Evolutionary conservation across 2,797 vertebrate genomes (phyloP).

Genomic region (Cyprinella venusta): DNA sequence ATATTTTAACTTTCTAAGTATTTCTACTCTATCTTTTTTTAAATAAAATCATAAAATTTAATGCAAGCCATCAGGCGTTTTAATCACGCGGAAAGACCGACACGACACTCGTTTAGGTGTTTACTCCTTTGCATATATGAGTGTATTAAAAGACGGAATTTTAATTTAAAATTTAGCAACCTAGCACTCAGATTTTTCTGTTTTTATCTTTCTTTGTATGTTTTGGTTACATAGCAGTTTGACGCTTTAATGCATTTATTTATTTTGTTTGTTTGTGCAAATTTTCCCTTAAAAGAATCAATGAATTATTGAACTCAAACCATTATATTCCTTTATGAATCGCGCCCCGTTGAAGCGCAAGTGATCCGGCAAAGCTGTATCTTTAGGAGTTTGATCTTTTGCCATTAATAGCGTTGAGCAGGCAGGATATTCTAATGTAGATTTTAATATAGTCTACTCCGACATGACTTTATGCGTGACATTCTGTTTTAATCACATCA

Average conservation of each 20-base stretch:
- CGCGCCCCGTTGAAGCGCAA: neutral
- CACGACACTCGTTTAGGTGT: too few species aligned
- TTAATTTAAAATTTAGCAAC: too few species aligned
- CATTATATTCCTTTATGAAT: neutral
- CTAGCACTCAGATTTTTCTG: too few species aligned
- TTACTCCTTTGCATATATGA: too few species aligned
- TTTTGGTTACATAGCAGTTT: neutral
- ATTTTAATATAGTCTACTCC: neutral
- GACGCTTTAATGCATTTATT: neutral
- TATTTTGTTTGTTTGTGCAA: neutral
- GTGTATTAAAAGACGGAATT: too few species aligned
- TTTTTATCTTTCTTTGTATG: too few species aligned
- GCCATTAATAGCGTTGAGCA: neutral
- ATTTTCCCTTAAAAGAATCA: neutral
- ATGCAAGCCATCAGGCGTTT: too few species aligned
- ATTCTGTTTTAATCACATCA: constrained; percentile 8
- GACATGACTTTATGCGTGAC: neutral
- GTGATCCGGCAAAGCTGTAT: neutral
- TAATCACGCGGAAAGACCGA: too few species aligned
- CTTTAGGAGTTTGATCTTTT: neutral
- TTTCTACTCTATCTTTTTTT: too few species aligned
- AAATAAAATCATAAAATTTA: too few species aligned
- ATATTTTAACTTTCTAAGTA: too few species aligned
- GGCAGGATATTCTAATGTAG: neutral
- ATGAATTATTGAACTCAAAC: neutral